Conservation (phyloP, 1,140 invertebrate genomes). For the Heliconius hermathena region DNA sequence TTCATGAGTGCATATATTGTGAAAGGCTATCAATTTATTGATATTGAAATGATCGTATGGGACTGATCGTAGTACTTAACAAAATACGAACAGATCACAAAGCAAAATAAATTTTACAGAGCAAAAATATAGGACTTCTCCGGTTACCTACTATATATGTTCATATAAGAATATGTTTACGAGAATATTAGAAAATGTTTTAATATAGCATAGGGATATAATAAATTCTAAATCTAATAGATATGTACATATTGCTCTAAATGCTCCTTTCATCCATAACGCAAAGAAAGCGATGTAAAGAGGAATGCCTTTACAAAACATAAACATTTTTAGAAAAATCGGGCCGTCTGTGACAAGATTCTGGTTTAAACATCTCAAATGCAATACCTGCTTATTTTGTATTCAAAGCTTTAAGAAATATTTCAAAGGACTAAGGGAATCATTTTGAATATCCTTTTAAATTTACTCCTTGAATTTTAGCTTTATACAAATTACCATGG, state of each 20-base stretch:
- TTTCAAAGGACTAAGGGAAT: conserved; percentile 35
- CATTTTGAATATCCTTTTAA: conserved; percentile 16
- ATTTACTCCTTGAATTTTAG: not conserved
- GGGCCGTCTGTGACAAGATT: conserved; percentile 30
- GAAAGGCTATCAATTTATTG: too few species aligned
- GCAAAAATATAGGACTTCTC: too few species aligned
- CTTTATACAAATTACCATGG: not conserved
- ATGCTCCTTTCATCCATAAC: conserved; percentile 11
- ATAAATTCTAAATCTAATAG: not conserved
- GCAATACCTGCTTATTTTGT: conserved; percentile 36
- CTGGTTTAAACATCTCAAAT: conserved; percentile 36
- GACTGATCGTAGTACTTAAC: too few species aligned
- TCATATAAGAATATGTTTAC: too few species aligned
- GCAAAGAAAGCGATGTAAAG: conserved; percentile 19
- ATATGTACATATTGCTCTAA: not conserved
- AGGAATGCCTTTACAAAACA: conserved; percentile 26
- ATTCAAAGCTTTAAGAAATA: conserved; percentile 37
- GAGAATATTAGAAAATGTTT: too few species aligned
- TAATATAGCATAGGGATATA: not conserved
- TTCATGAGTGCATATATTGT: too few species aligned
- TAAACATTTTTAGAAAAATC: conserved; percentile 37
- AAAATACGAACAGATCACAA: too few species aligned
- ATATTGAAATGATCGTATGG: too few species aligned
- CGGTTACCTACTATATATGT: too few species aligned
- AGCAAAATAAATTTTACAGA: too few species aligned